Percentiles rank a stretch among this genome's conserved stretches.
phyloP scores from a whole-genome alignment of 2,113 vertebrate species.

The Phaethornis superciliosus region DNA sequence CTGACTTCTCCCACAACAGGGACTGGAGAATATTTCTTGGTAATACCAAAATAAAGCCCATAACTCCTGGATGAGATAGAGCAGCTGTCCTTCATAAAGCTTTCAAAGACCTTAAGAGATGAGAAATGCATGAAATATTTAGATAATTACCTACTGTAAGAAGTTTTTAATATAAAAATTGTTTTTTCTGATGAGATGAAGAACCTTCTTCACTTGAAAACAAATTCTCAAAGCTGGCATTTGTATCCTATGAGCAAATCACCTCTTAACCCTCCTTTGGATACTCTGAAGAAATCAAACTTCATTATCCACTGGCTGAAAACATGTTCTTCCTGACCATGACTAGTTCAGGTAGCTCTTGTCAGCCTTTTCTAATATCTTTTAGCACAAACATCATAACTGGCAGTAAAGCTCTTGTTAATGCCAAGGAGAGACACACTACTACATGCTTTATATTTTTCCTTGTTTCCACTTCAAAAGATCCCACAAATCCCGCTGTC shows the following conservation, averaged over 20 bases:
- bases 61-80: not conserved
- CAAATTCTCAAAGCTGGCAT: not conserved
- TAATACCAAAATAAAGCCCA: not conserved
- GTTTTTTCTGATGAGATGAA: not conserved
- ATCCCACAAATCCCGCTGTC: not conserved
- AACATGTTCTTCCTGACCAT: not conserved
- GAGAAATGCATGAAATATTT: not conserved
- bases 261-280: not conserved
- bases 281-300: not conserved
- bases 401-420: not conserved
- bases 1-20: not conserved
- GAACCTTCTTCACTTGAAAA: not conserved
- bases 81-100: not conserved
- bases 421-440: not conserved
- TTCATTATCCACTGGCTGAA: not conserved
- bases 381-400: not conserved
- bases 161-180: not conserved
- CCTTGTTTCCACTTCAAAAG: conserved; percentile 18
- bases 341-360: not conserved
- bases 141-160: not conserved
- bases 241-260: not conserved
- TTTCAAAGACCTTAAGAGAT: not conserved
- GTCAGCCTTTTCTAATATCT: not conserved
- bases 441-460: not conserved
- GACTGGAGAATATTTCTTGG: not conserved